A percentile compares a stretch with the other conserved stretches of the same genome.
Evolutionary conservation across 2,888 invertebrate species (phyloP).

Genomic region (Pegoplata infirma): DNA sequence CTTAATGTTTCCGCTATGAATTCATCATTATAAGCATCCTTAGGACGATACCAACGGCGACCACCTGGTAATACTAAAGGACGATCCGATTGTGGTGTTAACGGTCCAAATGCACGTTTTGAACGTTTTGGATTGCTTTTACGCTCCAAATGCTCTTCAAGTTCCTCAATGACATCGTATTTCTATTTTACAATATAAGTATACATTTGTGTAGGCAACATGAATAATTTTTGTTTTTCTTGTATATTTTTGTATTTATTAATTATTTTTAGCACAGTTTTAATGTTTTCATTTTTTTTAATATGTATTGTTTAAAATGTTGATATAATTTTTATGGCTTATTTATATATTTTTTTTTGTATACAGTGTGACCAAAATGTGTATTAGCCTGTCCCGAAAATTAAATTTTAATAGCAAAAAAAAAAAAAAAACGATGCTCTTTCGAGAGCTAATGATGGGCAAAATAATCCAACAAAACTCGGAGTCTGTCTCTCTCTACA

Average conservation of each 20-base stretch:
- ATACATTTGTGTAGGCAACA: conserved; percentile 41
- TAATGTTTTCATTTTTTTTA: neutral
- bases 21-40: conserved; percentile 93
- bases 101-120: conserved; percentile 80
- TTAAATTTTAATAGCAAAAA: too few relatives aligned
- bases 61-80: conserved; percentile 89
- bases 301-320: conserved; percentile 19
- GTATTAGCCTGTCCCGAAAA: too few relatives aligned
- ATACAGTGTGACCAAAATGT: neutral
- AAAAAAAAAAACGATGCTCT: too few relatives aligned
- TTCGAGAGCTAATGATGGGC: too few relatives aligned
- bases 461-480: too few relatives aligned
- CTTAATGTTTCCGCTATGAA: conserved; percentile 91
- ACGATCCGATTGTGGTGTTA: conserved; percentile 83
- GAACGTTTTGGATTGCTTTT: conserved; percentile 79
- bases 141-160: conserved; percentile 78
- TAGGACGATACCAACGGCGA: conserved; percentile 87
- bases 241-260: conserved; percentile 12
- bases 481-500: too few relatives aligned
- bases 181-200: conserved; percentile 59
- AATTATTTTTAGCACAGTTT: conserved; percentile 30
- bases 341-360: neutral
- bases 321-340: neutral
- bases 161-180: conserved; percentile 78
- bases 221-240: conserved; percentile 10